Percentiles rank a stretch among this genome's conserved stretches.
phyloP scores from a whole-genome alignment of 1,140 invertebrate species.

The Oscheius sp. region DNA sequence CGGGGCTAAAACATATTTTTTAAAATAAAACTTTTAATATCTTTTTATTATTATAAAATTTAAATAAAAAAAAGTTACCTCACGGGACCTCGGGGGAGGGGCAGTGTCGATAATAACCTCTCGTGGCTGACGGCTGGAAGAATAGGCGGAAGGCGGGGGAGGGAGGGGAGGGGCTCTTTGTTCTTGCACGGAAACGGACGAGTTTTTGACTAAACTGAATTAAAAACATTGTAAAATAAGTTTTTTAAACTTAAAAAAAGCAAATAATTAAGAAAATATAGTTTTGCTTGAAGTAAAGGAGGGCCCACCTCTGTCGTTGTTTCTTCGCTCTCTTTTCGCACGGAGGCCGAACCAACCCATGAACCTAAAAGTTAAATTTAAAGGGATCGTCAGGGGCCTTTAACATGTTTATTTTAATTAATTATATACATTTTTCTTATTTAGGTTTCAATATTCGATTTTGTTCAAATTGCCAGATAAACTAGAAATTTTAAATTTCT shows the following conservation, averaged over 20 bases:
- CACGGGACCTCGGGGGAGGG: neutral
- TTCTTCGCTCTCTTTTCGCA: neutral
- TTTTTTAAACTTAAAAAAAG: neutral
- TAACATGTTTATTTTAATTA: too few species aligned
- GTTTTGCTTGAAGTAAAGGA: neutral
- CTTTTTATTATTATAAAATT: too few species aligned
- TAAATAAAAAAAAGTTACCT: neutral
- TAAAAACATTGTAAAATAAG: neutral
- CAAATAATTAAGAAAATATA: neutral
- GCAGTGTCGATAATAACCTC: neutral
- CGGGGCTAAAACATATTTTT: too few species aligned
- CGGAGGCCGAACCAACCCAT: slow-evolving; percentile 16
- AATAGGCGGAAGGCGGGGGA: neutral
- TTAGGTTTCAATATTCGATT: too few species aligned
- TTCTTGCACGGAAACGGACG: neutral
- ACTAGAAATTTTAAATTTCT: too few species aligned
- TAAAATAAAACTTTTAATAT: too few species aligned
- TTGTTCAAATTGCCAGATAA: too few species aligned
- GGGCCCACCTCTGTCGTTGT: neutral
- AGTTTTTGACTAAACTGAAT: slow-evolving; percentile 6
- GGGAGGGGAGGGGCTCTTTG: too few species aligned
- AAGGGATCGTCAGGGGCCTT: too few species aligned
- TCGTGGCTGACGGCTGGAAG: neutral
- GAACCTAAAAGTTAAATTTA: slow-evolving; percentile 18
- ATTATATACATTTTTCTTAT: too few species aligned